Evolutionary conservation across 2,797 vertebrate species (phyloP), one percentile per base, ranked within the genome.

Genomic region (Columba guinea): DNA sequence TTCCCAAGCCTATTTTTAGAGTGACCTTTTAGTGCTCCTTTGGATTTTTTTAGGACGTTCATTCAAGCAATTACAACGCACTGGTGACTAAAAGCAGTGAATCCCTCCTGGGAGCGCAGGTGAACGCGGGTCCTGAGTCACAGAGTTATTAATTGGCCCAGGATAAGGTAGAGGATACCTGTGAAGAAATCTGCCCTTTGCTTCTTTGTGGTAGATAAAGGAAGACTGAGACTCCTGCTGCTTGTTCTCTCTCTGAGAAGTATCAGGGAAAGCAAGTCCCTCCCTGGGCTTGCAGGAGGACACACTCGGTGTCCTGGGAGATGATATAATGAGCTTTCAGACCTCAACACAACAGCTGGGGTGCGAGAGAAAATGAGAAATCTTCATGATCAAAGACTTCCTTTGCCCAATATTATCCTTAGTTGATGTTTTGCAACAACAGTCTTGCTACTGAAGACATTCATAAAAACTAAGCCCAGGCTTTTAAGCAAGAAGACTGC

Each of bases 1-100:
- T 95, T 59, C 18, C 46, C 60, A 22, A 59, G 81, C 8, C 62
- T 96, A 76, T 93, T 93, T 96, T 90, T 84, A 90, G 75, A 69
- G 26, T 2, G 52, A 85, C 71, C 76, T 90, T 90, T 87, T 32
- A 87, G 49, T 35, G 74, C 52, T 62, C 71, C 90, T 74, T 74
- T 77, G 30, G 46, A 39, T 83, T 78, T 56, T 92, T 94, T 94
- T 81, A 92, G 93, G 84, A 85, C 28, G 13, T 71, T 71, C 80
- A 78, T 81, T 95, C 73, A 80, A 94, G 89, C 62, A 90, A 70
- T 71, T 74, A 32, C 9, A 53, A 87, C 16, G 37, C 63, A 49
- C 37, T 56, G 55, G 68, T 64, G 68, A 53, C 35, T 67, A 4
- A 55, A 82, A 88, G 80, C 56, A 70, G 80, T 7, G 68, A 71